Evolutionary conservation across 2,888 invertebrate species (phyloP).

Genomic region (Nephrotoma appendiculata): DNA sequence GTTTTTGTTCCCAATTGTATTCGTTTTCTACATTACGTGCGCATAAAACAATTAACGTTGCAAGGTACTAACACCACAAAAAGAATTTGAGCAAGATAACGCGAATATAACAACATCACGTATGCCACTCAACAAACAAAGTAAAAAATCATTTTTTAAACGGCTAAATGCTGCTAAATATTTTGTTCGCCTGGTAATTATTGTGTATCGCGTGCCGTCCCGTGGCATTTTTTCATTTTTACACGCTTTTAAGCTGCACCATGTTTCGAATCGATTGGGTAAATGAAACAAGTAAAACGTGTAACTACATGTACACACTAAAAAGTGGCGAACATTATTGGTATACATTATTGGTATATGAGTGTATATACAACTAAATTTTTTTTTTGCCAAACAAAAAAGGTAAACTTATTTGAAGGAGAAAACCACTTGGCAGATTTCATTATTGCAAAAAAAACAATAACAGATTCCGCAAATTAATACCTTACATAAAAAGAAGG

Average conservation of each 20-base stretch:
- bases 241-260: neutral
- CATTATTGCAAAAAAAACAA: neutral
- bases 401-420: too few species aligned
- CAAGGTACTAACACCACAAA: neutral
- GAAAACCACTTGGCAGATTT: too few species aligned
- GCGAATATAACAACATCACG: neutral
- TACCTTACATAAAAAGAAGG: neutral
- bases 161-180: neutral
- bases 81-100: neutral
- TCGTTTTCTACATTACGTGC: neutral
- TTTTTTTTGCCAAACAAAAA: neutral
- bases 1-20: too few species aligned
- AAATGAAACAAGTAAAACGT: neutral
- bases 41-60: neutral
- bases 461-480: neutral
- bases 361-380: neutral
- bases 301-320: neutral
- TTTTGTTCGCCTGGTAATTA: conserved; percentile 1
- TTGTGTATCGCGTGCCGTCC: conserved; percentile 6
- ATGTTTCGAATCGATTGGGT: neutral
- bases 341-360: too few species aligned
- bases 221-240: conserved; percentile 5
- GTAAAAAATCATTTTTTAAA: neutral
- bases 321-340: neutral
- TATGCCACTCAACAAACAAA: neutral